Conservation (phyloP, 2,888 invertebrate species). For the Sminthurides aquaticus region DNA sequence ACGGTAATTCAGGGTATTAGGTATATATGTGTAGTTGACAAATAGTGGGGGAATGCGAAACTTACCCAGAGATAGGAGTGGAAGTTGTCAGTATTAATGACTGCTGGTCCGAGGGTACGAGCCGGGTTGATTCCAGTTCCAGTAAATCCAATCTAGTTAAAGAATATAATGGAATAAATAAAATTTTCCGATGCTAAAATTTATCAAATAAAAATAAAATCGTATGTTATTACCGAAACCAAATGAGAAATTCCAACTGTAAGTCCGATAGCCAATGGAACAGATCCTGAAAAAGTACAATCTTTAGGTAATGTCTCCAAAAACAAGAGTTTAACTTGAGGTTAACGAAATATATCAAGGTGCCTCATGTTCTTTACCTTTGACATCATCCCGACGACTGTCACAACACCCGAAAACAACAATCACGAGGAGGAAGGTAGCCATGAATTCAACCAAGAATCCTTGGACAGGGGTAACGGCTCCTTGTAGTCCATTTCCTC, state of each 20-base stretch:
- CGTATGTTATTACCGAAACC: conserved; percentile 60
- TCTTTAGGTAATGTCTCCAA: no score
- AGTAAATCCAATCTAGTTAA: conserved; percentile 55
- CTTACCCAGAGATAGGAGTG: conserved; percentile 5
- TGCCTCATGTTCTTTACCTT: no score
- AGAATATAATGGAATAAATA: background rate
- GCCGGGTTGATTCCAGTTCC: conserved; percentile 67
- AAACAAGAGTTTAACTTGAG: background rate
- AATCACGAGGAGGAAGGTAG: conserved; percentile 40
- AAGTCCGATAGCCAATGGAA: conserved; percentile 80
- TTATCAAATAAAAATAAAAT: conserved; percentile 7
- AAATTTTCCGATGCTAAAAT: background rate
- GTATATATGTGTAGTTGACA: no score
- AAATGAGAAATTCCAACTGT: conserved; percentile 78
- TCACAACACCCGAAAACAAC: conserved; percentile 42
- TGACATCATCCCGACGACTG: conserved; percentile 40
- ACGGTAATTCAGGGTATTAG: no score
- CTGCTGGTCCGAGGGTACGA: conserved; percentile 62
- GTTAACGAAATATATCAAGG: no score
- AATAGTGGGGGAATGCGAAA: background rate
- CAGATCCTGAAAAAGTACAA: conserved; percentile 54
- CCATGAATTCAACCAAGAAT: conserved; percentile 40
- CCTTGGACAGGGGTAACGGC: conserved; percentile 32
- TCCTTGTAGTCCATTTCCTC: conserved; percentile 34
- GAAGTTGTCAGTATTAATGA: conserved; percentile 47